These are phyloP conservation scores for Prinia subflava DNA, from an alignment of 2,113 vertebrate species.

Conservation along the genomic window DNA sequence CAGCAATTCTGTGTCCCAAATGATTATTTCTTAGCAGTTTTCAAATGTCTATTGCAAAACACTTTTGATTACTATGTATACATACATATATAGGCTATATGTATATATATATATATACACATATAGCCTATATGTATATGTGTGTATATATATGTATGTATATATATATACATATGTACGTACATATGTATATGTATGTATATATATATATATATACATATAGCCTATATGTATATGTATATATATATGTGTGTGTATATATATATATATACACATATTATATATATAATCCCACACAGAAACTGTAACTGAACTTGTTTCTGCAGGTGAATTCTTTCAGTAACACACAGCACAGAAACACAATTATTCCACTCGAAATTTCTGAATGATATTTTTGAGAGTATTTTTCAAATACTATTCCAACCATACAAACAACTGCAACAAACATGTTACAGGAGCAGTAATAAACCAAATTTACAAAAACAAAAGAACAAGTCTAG, in stretches of 20 bases:
- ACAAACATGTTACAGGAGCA: neutral
- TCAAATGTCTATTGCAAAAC: neutral
- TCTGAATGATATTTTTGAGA: neutral
- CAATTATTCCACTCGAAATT: neutral
- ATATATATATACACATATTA: no score
- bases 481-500: neutral
- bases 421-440: neutral
- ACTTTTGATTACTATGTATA: neutral
- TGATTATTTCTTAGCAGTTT: neutral
- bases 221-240: no score
- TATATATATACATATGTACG: no score
- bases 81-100: neutral
- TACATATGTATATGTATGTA: no score
- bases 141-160: no score
- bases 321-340: neutral
- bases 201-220: no score
- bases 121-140: no score
- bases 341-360: neutral
- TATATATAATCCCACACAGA: neutral
- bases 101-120: no score
- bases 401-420: neutral
- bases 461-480: neutral
- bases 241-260: no score
- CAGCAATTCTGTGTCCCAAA: neutral
- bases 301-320: neutral